A percentile compares a stretch with the other conserved stretches of the same genome.
phyloP scores from a whole-genome alignment of 2,888 invertebrate genomes.

The Megalurothrips usitatus region DNA sequence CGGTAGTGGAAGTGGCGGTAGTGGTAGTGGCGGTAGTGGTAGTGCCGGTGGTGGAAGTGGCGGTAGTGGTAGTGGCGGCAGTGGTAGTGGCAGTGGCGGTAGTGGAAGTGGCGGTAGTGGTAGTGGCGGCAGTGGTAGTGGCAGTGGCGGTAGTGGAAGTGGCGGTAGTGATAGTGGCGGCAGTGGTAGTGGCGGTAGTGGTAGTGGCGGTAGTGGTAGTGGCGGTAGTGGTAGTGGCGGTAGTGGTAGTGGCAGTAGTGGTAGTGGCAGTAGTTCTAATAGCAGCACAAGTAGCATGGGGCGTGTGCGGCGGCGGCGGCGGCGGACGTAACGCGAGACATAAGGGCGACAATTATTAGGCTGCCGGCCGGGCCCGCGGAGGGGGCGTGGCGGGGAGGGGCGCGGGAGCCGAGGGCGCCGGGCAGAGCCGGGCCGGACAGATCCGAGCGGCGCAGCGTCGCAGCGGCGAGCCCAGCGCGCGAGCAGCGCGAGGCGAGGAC shows the following conservation, averaged over 20 bases:
- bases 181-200: too few species aligned
- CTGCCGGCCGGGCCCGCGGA: not conserved
- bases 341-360: conserved; percentile 1
- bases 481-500: not conserved
- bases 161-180: too few species aligned
- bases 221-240: too few species aligned
- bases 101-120: too few species aligned
- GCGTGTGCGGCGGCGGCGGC: not conserved
- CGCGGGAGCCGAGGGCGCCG: not conserved
- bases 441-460: not conserved
- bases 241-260: too few species aligned
- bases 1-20: too few species aligned
- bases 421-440: too few species aligned
- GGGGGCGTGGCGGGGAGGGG: not conserved
- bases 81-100: not conserved
- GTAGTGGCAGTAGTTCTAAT: too few species aligned
- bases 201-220: too few species aligned
- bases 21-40: not conserved
- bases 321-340: not conserved
- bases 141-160: too few species aligned
- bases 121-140: too few species aligned
- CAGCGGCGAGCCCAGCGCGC: not conserved
- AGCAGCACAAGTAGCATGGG: too few species aligned
- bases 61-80: not conserved
- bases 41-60: not conserved